Evolutionary conservation across 2,888 invertebrate genomes (phyloP).

Genomic region (Sesamia inferens): DNA sequence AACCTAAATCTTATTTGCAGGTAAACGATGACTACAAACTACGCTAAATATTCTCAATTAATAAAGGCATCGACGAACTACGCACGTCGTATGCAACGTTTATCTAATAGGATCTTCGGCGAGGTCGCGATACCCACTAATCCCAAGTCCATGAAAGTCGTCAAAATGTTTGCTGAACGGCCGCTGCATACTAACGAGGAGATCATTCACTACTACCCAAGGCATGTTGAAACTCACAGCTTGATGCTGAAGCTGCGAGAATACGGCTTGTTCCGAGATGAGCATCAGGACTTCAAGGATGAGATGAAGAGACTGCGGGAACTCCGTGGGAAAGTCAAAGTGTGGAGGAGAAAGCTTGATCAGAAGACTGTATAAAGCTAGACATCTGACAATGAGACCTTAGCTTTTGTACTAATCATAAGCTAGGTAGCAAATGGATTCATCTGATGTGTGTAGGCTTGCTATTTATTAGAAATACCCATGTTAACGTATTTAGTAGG

Average conservation of each 20-base stretch:
- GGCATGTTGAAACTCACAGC: slow-evolving; percentile 93
- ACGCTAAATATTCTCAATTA: slow-evolving; percentile 93
- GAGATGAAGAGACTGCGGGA: slow-evolving; percentile 94
- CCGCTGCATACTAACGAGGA: slow-evolving; percentile 93
- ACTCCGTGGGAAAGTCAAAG: slow-evolving; percentile 93
- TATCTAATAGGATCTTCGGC: slow-evolving; percentile 96
- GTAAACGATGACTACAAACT: slow-evolving; percentile 89
- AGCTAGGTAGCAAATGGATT: neutral
- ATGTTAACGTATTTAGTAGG: slow-evolving; percentile 37
- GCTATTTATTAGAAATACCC: neutral
- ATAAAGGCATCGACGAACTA: slow-evolving; percentile 94
- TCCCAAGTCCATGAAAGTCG: slow-evolving; percentile 94
- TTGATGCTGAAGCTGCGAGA: slow-evolving; percentile 93
- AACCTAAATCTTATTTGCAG: slow-evolving; percentile 30
- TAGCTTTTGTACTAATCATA: neutral
- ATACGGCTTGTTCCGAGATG: slow-evolving; percentile 96
- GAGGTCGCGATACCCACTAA: slow-evolving; percentile 95
- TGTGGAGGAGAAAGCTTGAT: slow-evolving; percentile 87
- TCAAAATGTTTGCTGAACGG: slow-evolving; percentile 93
- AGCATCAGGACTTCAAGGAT: slow-evolving; percentile 96
- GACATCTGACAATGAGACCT: neutral
- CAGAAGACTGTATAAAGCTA: slow-evolving; percentile 73
- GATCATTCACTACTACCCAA: slow-evolving; percentile 95
- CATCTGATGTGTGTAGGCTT: neutral
- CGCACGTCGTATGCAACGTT: slow-evolving; percentile 95